A percentile compares a stretch with the other conserved stretches of the same genome.
These are phyloP conservation scores for Asobara japonica DNA, from an alignment of 1,140 invertebrate species.

Conservation along the genomic window DNA sequence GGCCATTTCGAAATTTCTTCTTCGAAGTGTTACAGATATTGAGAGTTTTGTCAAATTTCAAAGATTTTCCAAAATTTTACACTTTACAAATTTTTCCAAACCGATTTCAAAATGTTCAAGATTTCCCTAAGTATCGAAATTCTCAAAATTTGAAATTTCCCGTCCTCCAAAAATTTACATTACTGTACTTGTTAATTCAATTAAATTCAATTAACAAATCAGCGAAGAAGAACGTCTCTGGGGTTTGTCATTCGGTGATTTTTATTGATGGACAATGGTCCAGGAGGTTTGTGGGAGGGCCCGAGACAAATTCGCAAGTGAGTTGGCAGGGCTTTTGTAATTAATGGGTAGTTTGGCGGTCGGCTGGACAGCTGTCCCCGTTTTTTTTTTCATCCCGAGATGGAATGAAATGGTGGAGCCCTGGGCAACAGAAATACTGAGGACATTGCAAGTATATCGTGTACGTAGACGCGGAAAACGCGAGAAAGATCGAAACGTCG, in stretches of 20 bases:
- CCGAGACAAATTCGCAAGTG: constrained; percentile 51
- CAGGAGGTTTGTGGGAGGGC: constrained; percentile 13
- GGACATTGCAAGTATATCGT: constrained; percentile 31
- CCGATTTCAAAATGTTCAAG: no score
- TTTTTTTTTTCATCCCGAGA: constrained; percentile 43
- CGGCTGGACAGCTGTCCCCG: constrained; percentile 63
- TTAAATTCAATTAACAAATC: constrained; percentile 25
- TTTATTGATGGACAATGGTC: constrained; percentile 41
- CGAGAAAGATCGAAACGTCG: constrained; percentile 54
- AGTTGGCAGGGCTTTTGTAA: constrained; percentile 50
- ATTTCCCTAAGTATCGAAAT: no score
- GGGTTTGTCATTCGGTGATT: constrained; percentile 37
- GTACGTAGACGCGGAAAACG: constrained; percentile 45
- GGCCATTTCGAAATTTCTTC: no score
- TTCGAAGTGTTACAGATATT: no score
- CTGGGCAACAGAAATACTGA: constrained; percentile 6
- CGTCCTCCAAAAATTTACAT: not conserved
- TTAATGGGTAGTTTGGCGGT: constrained; percentile 66
- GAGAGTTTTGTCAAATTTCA: no score
- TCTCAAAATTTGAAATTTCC: no score
- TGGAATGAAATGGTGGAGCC: not conserved
- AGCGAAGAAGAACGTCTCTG: constrained; percentile 21
- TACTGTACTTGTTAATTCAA: constrained; percentile 10
- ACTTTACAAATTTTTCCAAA: no score
- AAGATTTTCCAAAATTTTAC: no score